Evolutionary conservation across 1,140 invertebrate genomes (phyloP).

Genomic region (Aricia agestis): DNA sequence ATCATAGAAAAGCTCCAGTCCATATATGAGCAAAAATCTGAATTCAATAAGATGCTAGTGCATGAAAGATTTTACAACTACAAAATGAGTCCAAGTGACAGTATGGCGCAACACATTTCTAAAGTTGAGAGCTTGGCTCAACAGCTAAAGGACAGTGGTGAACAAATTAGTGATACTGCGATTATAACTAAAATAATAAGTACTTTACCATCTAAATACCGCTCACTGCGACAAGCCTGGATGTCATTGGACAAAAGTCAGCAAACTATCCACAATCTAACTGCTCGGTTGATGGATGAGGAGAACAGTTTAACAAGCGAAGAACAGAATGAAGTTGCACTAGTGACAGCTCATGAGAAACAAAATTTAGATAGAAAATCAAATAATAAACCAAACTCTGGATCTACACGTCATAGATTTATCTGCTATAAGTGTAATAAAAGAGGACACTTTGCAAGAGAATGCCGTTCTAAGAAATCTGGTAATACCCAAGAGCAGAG

Average conservation of each 20-base stretch:
- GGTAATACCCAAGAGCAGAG: not conserved
- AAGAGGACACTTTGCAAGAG: slow-evolving; percentile 29
- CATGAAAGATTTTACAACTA: slow-evolving; percentile 53
- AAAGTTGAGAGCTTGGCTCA: slow-evolving; percentile 49
- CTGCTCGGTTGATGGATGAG: slow-evolving; percentile 51
- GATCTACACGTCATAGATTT: slow-evolving; percentile 22
- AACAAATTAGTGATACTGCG: slow-evolving; percentile 47
- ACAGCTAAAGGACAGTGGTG: slow-evolving; percentile 43
- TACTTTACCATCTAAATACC: slow-evolving; percentile 42
- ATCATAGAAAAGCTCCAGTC: slow-evolving; percentile 29
- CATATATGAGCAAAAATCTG: slow-evolving; percentile 22
- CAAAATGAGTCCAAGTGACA: slow-evolving; percentile 43
- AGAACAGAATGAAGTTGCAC: slow-evolving; percentile 30
- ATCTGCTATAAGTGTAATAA: slow-evolving; percentile 32
- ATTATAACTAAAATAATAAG: slow-evolving; percentile 50
- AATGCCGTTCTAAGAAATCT: slow-evolving; percentile 20
- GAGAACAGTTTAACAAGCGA: slow-evolving; percentile 39
- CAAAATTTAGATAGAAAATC: slow-evolving; percentile 17
- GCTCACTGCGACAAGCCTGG: slow-evolving; percentile 53
- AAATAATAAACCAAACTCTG: no score
- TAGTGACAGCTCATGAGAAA: slow-evolving; percentile 27
- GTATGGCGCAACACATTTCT: slow-evolving; percentile 51
- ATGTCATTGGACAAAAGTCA: slow-evolving; percentile 46
- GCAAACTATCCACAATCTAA: slow-evolving; percentile 51
- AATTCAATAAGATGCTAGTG: slow-evolving; percentile 38